Base-by-base conservation (phyloP, 2,113 vertebrate species). In the Crotophaga sulcirostris region DNA sequence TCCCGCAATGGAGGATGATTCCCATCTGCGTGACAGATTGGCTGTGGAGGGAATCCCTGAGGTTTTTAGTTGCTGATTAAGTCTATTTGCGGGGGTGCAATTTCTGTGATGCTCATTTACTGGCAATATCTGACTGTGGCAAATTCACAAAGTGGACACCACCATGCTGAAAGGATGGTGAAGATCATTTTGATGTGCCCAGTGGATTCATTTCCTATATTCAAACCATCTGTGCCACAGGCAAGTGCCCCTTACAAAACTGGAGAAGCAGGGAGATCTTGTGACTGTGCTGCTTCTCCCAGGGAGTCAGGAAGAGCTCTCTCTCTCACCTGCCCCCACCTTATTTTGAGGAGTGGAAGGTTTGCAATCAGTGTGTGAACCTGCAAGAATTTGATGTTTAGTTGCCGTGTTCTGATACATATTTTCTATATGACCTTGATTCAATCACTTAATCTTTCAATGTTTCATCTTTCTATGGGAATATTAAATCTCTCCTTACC, bases 41-140 rank as follows among this genome's bases (percentile, higher is more conserved):
- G 24, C 15, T 11, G 13, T 4, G 16, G 51, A 8, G 18, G 29
- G 25, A 16, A 18, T 0, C 2, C 13, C 10, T 5, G 17, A 17
- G 33, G 16, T 17, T 74, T 79, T 31, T 5, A 24, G 7, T 21
- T 82, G 10, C 19, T 47, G 9, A 11, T 18, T 20, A 24, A 47
- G 18, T 44, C 25, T 7, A 1, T 5, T 49, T 54, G 11, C 47
- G 63, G 47, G 33, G 36, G n/a, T 38, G 28, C 7, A 16, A 3
- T 59, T 69, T 60, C 33, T 67, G 24, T 42, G 38, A 11, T 38
- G 34, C 7, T 79, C 38, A 19, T 70, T 44, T 66, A 13, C 16
- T 51, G 79, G 36, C 2, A 3, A 14, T 28, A 11, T 10, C 9
- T 40, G 42, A 20, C 45, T 3, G 2, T n/a, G 45, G 29, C 21